These are phyloP conservation scores for Perdita meconis DNA, from an alignment of 2,888 invertebrate species.

Conservation along the genomic window DNA sequence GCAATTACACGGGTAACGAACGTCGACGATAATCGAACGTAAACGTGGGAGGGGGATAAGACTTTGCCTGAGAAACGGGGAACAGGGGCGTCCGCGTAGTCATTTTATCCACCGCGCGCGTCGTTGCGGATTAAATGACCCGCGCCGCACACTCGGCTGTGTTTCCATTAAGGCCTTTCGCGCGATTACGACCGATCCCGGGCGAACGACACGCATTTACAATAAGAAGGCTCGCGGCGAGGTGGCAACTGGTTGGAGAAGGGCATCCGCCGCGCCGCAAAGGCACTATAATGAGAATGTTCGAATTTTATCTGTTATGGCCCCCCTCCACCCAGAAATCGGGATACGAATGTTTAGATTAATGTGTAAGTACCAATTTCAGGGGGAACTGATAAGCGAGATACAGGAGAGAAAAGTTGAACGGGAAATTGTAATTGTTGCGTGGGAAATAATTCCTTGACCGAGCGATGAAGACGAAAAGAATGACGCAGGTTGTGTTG, in stretches of 20 bases:
- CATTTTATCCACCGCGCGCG: conserved; percentile 24
- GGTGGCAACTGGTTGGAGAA: conserved; percentile 59
- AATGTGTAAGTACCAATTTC: no score
- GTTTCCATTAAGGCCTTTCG: conserved; percentile 69
- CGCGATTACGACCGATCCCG: conserved; percentile 63
- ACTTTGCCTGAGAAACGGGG: neutral
- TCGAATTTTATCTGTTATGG: conserved; percentile 69
- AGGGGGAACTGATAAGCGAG: no score
- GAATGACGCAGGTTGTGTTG: no score
- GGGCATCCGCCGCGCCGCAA: conserved; percentile 65
- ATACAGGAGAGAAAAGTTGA: no score
- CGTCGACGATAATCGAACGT: conserved; percentile 8
- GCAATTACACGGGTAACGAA: conserved; percentile 19
- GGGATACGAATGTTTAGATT: no score
- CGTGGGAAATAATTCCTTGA: no score
- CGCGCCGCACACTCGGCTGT: conserved; percentile 55
- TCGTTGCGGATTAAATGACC: conserved; percentile 55
- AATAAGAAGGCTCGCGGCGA: conserved; percentile 67
- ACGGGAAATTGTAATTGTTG: no score
- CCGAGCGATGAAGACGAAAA: no score
- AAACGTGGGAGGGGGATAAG: neutral
- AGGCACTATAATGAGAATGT: conserved; percentile 71
- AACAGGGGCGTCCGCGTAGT: conserved; percentile 22
- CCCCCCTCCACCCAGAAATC: conserved; percentile 20
- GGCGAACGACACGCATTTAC: conserved; percentile 63